These are phyloP conservation scores for Australoheros facetus DNA, from an alignment of 2,797 vertebrate genomes.

Conservation along the genomic window DNA sequence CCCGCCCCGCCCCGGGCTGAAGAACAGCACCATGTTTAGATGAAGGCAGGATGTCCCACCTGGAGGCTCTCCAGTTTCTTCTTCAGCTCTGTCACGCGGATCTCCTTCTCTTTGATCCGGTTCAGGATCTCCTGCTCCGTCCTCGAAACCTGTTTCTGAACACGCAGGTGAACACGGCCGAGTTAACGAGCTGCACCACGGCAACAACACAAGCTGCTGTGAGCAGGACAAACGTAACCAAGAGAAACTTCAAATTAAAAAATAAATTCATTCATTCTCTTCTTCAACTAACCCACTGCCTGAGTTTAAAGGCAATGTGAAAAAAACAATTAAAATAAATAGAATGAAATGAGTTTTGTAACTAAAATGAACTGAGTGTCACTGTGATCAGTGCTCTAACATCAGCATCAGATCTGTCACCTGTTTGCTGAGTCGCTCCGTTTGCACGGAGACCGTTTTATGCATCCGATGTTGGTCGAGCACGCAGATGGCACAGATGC, in stretches of 20 bases:
- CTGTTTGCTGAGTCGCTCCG: constrained; percentile 78
- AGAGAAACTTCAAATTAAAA: no score
- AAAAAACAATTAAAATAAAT: neutral
- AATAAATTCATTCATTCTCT: no score
- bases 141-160: constrained; percentile 77
- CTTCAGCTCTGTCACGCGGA: constrained; percentile 61
- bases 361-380: no score
- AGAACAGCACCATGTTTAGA: neutral
- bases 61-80: constrained; percentile 68
- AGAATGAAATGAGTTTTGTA: neutral
- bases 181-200: neutral
- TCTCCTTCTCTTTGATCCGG: constrained; percentile 67
- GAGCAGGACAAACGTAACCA: no score
- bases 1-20: rapidly evolving
- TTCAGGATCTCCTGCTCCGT: constrained; percentile 78
- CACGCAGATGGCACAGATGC: constrained; percentile 90
- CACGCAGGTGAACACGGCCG: neutral
- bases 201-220: no score
- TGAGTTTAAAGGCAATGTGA: no score
- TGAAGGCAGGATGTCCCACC: constrained; percentile 40
- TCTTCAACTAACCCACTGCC: no score
- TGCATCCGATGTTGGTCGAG: constrained; percentile 79
- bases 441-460: constrained; percentile 80
- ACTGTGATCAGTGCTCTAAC: no score
- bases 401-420: constrained; percentile 31